phyloP scores from a whole-genome alignment of 2,888 invertebrate genomes.

The Netelia virgata region DNA sequence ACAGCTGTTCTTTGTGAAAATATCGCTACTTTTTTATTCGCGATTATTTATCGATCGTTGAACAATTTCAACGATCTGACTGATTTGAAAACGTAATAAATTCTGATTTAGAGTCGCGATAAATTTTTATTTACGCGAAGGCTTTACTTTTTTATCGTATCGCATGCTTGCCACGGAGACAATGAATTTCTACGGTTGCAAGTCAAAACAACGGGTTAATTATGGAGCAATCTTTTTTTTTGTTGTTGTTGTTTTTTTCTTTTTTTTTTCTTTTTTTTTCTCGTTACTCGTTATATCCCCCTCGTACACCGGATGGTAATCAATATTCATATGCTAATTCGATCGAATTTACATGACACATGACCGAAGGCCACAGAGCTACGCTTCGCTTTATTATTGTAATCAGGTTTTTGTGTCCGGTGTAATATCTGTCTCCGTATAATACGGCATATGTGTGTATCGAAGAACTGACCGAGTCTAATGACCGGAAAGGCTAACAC shows the following conservation, averaged over 20 bases:
- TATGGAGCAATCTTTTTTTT: conserved; percentile 49
- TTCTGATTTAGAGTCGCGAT: conserved; percentile 18
- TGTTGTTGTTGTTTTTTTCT: conserved; percentile 55
- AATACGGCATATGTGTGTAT: conserved; percentile 55
- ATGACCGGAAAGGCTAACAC: conserved; percentile 79
- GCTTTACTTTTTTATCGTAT: background rate
- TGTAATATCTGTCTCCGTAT: conserved; percentile 66
- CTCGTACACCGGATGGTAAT: conserved; percentile 76
- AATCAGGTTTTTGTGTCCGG: conserved; percentile 67
- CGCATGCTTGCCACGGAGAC: background rate
- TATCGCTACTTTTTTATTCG: conserved; percentile 1
- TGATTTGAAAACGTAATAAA: conserved; percentile 24
- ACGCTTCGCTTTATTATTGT: conserved; percentile 71
- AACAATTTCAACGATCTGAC: background rate
- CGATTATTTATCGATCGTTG: conserved; percentile 15
- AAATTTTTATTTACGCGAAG: conserved; percentile 15
- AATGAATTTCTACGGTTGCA: conserved; percentile 36
- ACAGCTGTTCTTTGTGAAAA: conserved; percentile 7
- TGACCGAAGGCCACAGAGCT: conserved; percentile 56
- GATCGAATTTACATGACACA: conserved; percentile 74
- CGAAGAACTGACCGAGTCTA: conserved; percentile 69
- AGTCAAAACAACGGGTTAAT: conserved; percentile 51
- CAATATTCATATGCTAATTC: conserved; percentile 81
- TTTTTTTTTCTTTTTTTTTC: conserved; percentile 58
- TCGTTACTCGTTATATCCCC: conserved; percentile 64